phyloP scores from a whole-genome alignment of 2,797 vertebrate genomes.

The Cetoscarus ocellatus region DNA sequence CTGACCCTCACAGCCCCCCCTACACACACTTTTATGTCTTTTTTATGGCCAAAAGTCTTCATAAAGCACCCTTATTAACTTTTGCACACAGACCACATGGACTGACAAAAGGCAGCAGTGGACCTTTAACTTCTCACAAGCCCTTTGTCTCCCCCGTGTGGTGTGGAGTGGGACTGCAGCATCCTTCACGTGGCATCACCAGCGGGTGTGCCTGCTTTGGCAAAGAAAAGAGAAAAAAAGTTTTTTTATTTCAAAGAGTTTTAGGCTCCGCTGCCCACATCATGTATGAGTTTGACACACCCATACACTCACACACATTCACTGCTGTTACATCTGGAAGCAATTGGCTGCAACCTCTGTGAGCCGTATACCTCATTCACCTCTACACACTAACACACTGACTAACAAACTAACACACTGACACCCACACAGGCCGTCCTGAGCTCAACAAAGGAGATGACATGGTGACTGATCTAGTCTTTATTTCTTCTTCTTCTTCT shows the following conservation, averaged over 20 bases:
- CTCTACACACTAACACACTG: conserved; percentile 30
- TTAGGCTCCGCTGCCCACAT: conserved; percentile 65
- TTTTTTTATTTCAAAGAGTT: conserved; percentile 66
- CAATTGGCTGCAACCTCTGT: conserved; percentile 58
- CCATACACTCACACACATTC: conserved; percentile 31
- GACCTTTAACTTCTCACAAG: not conserved
- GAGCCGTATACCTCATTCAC: conserved; percentile 58
- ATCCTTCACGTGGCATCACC: conserved; percentile 63
- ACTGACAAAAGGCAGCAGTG: not conserved
- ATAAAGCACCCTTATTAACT: not conserved
- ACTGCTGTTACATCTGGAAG: conserved; percentile 77
- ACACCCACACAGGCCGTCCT: conserved; percentile 11
- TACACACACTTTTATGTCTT: conserved; percentile 15
- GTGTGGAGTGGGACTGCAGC: conserved; percentile 32
- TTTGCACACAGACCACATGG: conserved; percentile 25
- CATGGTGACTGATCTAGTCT: conserved; percentile 30
- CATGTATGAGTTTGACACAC: conserved; percentile 53
- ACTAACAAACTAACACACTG: conserved; percentile 13
- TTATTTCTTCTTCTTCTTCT: no score
- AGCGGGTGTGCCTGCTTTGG: conserved; percentile 40
- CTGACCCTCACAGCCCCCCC: not conserved
- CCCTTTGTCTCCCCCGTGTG: conserved; percentile 69
- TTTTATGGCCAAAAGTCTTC: conserved; percentile 4
- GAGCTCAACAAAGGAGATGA: conserved; percentile 1
- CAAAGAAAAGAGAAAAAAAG: conserved; percentile 16